Evolutionary conservation across 2,888 invertebrate genomes (phyloP).

Genomic region (Cephus runcator): DNA sequence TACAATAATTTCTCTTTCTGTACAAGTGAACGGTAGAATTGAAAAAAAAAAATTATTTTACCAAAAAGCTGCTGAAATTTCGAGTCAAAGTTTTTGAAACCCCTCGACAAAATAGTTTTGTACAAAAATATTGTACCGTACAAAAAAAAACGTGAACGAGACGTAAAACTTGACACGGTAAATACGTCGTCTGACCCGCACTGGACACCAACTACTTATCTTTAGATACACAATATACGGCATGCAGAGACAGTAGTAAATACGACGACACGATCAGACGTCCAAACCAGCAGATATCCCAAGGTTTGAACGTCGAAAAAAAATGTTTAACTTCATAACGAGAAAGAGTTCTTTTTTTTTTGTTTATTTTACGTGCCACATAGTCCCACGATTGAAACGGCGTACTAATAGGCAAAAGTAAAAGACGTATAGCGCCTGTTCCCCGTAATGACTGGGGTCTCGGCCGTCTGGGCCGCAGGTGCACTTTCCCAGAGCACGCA

Average conservation of each 20-base stretch:
- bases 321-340: not conserved
- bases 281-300: not conserved
- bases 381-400: not conserved
- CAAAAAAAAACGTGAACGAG: not conserved
- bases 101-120: too few species aligned
- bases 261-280: not conserved
- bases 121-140: not conserved
- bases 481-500: conserved; percentile 25
- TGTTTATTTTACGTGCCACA: not conserved
- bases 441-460: conserved; percentile 11
- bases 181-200: not conserved
- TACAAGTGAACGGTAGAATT: not conserved
- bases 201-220: not conserved
- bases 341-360: not conserved
- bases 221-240: not conserved
- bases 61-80: not conserved
- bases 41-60: not conserved
- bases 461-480: conserved; percentile 27
- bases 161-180: not conserved
- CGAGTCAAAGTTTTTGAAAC: not conserved
- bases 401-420: not conserved
- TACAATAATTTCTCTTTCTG: not conserved
- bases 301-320: not conserved
- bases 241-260: not conserved
- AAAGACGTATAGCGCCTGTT: not conserved